These are phyloP conservation scores for Dolichopus griseipennis DNA, from an alignment of 2,888 invertebrate species.

Conservation along the genomic window DNA sequence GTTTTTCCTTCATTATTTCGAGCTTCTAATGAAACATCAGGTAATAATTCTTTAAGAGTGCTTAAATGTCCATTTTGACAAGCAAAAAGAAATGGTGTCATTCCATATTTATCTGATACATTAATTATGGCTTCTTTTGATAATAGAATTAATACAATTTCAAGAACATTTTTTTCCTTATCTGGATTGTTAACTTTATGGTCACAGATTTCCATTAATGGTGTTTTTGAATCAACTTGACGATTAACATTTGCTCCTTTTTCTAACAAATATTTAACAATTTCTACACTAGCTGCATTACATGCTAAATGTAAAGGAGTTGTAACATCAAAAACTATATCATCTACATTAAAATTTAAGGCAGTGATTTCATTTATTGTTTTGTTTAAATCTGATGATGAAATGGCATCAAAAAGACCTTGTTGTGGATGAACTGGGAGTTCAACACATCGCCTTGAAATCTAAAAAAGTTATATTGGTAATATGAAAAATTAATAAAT, in stretches of 20 bases:
- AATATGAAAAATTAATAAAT: not conserved
- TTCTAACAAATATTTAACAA: constrained; percentile 32
- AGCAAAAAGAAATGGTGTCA: constrained; percentile 40
- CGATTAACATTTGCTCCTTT: constrained; percentile 32
- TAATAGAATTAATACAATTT: constrained; percentile 31
- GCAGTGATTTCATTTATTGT: constrained; percentile 27
- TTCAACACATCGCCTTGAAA: constrained; percentile 14
- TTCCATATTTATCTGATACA: constrained; percentile 36
- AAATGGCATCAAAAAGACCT: constrained; percentile 27
- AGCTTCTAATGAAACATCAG: constrained; percentile 34
- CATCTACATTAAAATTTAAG: constrained; percentile 26
- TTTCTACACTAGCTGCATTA: constrained; percentile 28
- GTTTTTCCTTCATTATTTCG: constrained; percentile 37
- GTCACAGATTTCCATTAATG: constrained; percentile 36
- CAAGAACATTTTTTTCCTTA: constrained; percentile 26
- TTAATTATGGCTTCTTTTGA: constrained; percentile 33
- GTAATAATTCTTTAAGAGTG: constrained; percentile 31
- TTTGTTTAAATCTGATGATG: constrained; percentile 26
- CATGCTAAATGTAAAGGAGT: constrained; percentile 33
- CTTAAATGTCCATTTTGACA: constrained; percentile 33
- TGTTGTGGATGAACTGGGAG: constrained; percentile 22
- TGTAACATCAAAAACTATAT: constrained; percentile 24
- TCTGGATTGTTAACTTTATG: constrained; percentile 20
- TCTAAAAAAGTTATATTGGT: constrained; percentile 18
- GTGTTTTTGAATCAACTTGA: constrained; percentile 33